Evolutionary conservation across 1,140 invertebrate genomes (phyloP), one percentile per base, ranked within the genome.

Genomic region (Orussus abietinus): DNA sequence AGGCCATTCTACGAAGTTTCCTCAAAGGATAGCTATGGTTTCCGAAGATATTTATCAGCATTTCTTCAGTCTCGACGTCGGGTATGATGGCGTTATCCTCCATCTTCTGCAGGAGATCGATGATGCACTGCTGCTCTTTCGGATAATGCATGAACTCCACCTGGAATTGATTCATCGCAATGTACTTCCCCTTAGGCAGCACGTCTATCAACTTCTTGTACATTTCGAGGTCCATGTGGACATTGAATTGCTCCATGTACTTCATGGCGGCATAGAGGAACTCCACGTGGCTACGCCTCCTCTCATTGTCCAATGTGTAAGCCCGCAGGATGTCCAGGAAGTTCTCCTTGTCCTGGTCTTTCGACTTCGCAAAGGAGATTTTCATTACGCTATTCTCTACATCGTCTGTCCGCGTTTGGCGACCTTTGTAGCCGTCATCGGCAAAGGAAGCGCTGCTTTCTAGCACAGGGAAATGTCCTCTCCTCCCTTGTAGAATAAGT

Each of bases 161-260:
- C 77, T 95, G 90, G 57, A 88, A 82, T 12, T 83, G 65, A 69
- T 88, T 95, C 19, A 62, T 75, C 0, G 95, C 82, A 40, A 96
- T 79, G 65, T 93, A 87, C 65, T 83, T 86, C 29, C 86, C 92
- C 71, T 96, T 93, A 0, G 96, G 96, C 65, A 99, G 83, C 10
- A 98, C 80, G 64, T 96, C 82, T 12, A 98, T 72, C 15, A 99
- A 47, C 22, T 80, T 76, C 73, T 97, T 98, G 63, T 99, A 99
- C 0, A 83, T 80, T 55, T 93, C 87, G 9, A 98, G 56, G 74
- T 99, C 95, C 63, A 86, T 84, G 30, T 95, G 79, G 0, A 94
- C 88, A 0, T 86, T 86, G 76, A 92, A 98, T 31, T 88, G 83
- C 51, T 95, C 80, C 88, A 99, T 89, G 51, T 88, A 78, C 30